Evolutionary conservation across 2,113 vertebrate genomes (phyloP), one percentile per base, ranked within the genome.

Genomic region (Myiagra hebetior): DNA sequence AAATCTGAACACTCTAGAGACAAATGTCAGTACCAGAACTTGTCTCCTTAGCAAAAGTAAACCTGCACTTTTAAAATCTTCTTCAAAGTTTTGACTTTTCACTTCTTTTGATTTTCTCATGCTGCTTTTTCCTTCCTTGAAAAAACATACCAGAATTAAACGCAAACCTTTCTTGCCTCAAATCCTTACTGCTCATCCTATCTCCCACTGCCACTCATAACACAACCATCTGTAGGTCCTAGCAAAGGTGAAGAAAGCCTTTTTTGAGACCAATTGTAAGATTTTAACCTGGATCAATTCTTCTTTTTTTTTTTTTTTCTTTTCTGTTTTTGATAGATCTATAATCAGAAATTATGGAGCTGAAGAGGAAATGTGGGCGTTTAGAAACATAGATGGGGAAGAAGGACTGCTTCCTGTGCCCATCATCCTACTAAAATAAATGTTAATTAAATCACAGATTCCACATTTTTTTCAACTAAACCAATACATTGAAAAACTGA

Each of bases 1-100:
- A 96, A 93, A 95, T 79, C 87, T 20, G 42, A 96, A 49, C 57
- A 73, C 86, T 91, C 96, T 73, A 53, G 78, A 94, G 81, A 96
- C 39, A 85, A 94, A 94, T 57, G 78, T 93, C 93, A 96, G 59
- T 31, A 62, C n/a, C 69, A 92, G 42, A 44, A 89, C 84, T 79
- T 89, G 39, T 90, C 47, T 96, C 85, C 77, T 76, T 42, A 70
- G 17, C 15, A 88, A 88, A 93, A 89, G 19, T 39, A 95, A 92
- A 85, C 21, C 72, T 13, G 11, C 56, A 77, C 24, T 77, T 96
- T 62, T 28, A 72, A 94, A 92, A 84, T 33, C 28, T 24, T 30
- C 15, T 81, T 44, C 31, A 46, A 84, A 57, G 69, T 89, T 89
- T 53, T 87, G 39, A 60, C 26, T 90, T 81, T 55, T 81, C 60